phyloP scores from a whole-genome alignment of 2,113 vertebrate genomes.

The Rhea americana region DNA sequence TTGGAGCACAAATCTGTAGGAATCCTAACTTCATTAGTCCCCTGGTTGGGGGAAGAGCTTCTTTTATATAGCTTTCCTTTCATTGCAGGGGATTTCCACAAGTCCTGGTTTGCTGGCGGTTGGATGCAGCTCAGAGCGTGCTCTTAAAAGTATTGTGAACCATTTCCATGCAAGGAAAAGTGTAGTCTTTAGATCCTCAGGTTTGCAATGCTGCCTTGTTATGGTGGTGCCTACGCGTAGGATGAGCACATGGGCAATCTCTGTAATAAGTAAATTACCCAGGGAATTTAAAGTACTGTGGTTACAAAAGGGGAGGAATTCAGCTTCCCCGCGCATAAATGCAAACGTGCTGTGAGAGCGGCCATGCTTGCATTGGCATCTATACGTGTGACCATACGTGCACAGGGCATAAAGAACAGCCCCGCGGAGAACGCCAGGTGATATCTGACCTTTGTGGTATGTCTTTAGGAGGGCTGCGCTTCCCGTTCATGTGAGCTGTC shows the following conservation, averaged over 20 bases:
- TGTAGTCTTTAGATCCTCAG: background rate
- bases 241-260: background rate
- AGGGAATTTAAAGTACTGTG: background rate
- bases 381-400: background rate
- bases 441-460: background rate
- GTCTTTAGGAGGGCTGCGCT: background rate
- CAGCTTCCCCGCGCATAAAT: background rate
- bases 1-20: background rate
- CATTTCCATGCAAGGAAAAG: background rate
- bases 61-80: background rate
- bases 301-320: background rate
- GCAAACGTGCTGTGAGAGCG: background rate
- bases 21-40: background rate
- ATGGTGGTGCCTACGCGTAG: background rate
- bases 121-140: background rate
- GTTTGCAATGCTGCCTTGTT: background rate
- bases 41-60: background rate
- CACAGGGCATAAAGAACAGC: background rate
- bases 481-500: background rate
- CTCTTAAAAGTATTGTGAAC: background rate
- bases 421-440: background rate
- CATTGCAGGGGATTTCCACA: background rate
- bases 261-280: background rate
- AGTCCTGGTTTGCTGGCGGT: background rate
- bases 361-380: background rate